Evolutionary conservation across 1,140 invertebrate genomes (phyloP).

Genomic region (Acromyrmex echinatior): DNA sequence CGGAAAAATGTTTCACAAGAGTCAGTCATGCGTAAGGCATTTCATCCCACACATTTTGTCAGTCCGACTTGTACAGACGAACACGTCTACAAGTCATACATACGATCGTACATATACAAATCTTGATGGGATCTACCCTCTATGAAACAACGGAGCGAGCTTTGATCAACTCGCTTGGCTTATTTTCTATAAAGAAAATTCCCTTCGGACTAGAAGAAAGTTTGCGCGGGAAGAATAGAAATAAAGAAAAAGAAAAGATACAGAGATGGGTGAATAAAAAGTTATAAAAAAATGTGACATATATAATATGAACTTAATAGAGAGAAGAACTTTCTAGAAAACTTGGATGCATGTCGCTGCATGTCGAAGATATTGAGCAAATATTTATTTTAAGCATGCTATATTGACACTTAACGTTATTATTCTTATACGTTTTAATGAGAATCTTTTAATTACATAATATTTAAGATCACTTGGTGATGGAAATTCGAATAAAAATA

Average conservation of each 20-base stretch:
- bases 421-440: neutral
- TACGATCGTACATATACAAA: slow-evolving; percentile 42
- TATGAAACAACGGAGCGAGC: slow-evolving; percentile 61
- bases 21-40: slow-evolving; percentile 65
- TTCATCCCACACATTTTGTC: slow-evolving; percentile 30
- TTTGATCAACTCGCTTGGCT: slow-evolving; percentile 56
- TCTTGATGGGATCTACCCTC: slow-evolving; percentile 61
- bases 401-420: neutral
- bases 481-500: neutral
- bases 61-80: slow-evolving; percentile 17
- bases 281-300: neutral
- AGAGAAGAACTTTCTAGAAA: neutral
- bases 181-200: slow-evolving; percentile 58
- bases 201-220: slow-evolving; percentile 27
- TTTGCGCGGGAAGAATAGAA: slow-evolving; percentile 12
- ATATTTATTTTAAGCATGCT: slow-evolving; percentile 7
- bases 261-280: neutral
- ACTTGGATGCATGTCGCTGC: neutral
- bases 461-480: neutral
- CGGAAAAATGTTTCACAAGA: slow-evolving; percentile 74
- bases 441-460: neutral
- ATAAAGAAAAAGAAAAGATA: slow-evolving; percentile 13
- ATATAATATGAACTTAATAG: slow-evolving; percentile 4
- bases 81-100: slow-evolving; percentile 1
- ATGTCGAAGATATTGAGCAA: neutral